These are phyloP conservation scores for Philopedon plagiatum DNA, from an alignment of 2,888 invertebrate genomes.

Conservation along the genomic window DNA sequence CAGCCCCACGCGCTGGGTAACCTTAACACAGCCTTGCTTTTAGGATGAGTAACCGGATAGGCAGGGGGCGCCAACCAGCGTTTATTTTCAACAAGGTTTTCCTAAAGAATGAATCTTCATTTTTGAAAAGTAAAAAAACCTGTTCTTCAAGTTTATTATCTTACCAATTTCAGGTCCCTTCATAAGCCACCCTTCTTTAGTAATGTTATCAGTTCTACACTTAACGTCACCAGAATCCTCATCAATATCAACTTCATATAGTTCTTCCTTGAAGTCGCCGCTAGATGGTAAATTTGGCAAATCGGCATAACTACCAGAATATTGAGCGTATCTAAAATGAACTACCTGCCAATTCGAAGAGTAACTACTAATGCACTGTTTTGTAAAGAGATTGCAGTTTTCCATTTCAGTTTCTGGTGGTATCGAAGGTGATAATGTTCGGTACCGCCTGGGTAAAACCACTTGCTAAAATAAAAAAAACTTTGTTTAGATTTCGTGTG, in stretches of 20 bases:
- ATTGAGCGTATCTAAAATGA: constrained; percentile 91
- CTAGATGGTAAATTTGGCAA: constrained; percentile 80
- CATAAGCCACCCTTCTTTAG: constrained; percentile 91
- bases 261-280: constrained; percentile 80
- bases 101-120: no score
- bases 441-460: constrained; percentile 82
- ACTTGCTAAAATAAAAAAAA: constrained; percentile 76
- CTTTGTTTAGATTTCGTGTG: neutral
- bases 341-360: constrained; percentile 91
- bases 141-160: neutral
- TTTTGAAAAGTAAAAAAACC: no score
- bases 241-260: constrained; percentile 92
- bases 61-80: no score
- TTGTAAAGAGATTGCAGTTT: constrained; percentile 76
- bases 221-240: constrained; percentile 82
- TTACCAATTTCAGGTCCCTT: constrained; percentile 89
- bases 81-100: no score
- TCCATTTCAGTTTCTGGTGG: constrained; percentile 66
- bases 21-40: no score
- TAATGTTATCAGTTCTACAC: constrained; percentile 80
- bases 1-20: no score
- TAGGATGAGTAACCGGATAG: no score
- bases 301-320: constrained; percentile 89
- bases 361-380: constrained; percentile 82
- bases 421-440: constrained; percentile 77